Conservation (phyloP, 2,797 vertebrate genomes). For the Gallirallus australis region DNA sequence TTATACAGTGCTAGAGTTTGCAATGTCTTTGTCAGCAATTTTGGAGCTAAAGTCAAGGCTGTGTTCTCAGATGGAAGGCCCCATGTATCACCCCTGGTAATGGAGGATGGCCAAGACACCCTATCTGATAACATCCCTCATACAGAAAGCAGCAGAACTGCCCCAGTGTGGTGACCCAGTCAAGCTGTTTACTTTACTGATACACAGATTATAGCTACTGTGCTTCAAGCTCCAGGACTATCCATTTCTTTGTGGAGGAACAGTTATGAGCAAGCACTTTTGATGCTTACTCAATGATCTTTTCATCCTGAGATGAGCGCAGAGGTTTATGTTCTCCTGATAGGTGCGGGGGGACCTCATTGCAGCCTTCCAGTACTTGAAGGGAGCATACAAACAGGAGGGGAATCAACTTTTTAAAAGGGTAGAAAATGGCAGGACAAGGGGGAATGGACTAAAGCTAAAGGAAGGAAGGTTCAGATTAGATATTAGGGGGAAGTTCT, state of each 20-base stretch:
- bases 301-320: neutral
- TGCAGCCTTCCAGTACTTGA: too few species aligned
- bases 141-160: neutral
- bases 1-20: neutral
- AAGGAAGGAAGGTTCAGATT: too few species aligned
- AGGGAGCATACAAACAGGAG: too few species aligned
- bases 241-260: neutral
- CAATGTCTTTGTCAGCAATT: neutral
- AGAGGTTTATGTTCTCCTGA: neutral
- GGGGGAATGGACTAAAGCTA: too few species aligned
- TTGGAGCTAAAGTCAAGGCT: neutral
- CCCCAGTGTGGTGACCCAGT: neutral
- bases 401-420: too few species aligned
- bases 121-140: neutral
- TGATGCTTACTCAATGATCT: neutral
- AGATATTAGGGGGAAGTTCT: too few species aligned
- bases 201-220: neutral
- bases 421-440: too few species aligned
- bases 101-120: neutral
- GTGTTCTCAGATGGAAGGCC: neutral
- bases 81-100: neutral
- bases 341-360: too few species aligned
- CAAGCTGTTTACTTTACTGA: neutral
- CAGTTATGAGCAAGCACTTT: neutral
- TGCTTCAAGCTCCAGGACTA: neutral